phyloP scores from a whole-genome alignment of 2,888 invertebrate genomes.

The Gortyna flavago region DNA sequence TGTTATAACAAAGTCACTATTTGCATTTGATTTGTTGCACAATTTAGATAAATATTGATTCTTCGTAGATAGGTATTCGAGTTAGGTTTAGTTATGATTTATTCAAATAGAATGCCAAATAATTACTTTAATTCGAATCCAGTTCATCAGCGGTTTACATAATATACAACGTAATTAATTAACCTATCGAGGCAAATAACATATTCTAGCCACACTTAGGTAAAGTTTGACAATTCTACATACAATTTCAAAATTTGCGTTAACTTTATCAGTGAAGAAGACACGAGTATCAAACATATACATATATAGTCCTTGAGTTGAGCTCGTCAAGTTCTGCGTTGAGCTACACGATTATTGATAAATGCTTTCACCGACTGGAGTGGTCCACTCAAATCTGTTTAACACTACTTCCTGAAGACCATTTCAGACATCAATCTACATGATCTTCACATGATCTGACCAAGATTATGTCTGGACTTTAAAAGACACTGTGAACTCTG shows the following conservation, averaged over 20 bases:
- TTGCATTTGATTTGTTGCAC: slow-evolving; percentile 32
- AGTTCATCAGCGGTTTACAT: slow-evolving; percentile 30
- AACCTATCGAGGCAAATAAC: background rate
- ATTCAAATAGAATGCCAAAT: background rate
- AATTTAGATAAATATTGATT: slow-evolving; percentile 34
- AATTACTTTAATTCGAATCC: slow-evolving; percentile 8
- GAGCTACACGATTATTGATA: background rate
- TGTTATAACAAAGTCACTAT: slow-evolving; percentile 24
- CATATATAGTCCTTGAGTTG: background rate
- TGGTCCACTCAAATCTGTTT: background rate
- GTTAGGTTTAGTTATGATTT: background rate
- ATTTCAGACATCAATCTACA: background rate
- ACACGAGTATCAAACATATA: background rate
- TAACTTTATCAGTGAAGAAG: background rate
- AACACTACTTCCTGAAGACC: background rate
- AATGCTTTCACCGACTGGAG: background rate
- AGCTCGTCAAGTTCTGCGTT: background rate
- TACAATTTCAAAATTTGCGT: background rate
- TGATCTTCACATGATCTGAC: background rate
- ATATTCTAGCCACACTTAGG: background rate
- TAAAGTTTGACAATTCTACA: background rate
- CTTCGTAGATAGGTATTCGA: background rate
- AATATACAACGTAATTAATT: background rate
- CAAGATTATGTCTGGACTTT: background rate
- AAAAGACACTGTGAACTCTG: background rate